Percentiles rank a stretch among this genome's conserved stretches.
Conservation (phyloP, 2,113 vertebrate species). For the Apistogramma diplotaenia region DNA sequence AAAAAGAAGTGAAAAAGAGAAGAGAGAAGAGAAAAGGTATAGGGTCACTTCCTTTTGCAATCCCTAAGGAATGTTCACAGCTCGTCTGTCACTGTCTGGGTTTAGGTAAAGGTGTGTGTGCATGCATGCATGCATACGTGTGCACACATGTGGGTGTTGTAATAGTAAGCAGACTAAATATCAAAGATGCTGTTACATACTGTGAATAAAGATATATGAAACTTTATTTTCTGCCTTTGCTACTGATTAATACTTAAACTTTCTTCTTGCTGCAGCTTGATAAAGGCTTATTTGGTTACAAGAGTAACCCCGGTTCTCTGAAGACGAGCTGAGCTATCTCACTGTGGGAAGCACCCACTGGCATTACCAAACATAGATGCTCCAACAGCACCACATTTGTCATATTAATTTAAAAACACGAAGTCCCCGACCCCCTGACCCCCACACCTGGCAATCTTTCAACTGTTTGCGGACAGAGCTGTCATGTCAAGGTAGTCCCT, state of each 20-base stretch:
- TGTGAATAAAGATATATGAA: neutral
- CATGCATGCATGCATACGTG: neutral
- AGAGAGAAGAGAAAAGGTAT: constrained; percentile 2
- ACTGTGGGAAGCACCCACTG: no score
- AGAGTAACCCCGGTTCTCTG: neutral
- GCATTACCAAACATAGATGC: neutral
- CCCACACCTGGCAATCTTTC: neutral
- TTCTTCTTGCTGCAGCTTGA: neutral
- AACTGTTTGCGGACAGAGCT: neutral
- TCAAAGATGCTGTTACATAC: neutral
- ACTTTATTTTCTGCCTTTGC: neutral
- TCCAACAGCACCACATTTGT: neutral
- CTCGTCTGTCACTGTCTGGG: constrained; percentile 53
- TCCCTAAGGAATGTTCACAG: constrained; percentile 64
- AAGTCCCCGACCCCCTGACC: neutral
- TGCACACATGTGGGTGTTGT: neutral
- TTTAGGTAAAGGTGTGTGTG: constrained; percentile 25
- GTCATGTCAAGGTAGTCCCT: neutral
- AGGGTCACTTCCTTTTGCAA: constrained; percentile 52
- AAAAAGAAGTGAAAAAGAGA: neutral
- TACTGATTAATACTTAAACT: neutral
- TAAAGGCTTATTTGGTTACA: neutral
- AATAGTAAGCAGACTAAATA: neutral
- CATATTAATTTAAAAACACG: neutral
- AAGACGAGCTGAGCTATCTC: no score